phyloP scores from a whole-genome alignment of 2,113 vertebrate genomes.

The Antechinus flavipes region DNA sequence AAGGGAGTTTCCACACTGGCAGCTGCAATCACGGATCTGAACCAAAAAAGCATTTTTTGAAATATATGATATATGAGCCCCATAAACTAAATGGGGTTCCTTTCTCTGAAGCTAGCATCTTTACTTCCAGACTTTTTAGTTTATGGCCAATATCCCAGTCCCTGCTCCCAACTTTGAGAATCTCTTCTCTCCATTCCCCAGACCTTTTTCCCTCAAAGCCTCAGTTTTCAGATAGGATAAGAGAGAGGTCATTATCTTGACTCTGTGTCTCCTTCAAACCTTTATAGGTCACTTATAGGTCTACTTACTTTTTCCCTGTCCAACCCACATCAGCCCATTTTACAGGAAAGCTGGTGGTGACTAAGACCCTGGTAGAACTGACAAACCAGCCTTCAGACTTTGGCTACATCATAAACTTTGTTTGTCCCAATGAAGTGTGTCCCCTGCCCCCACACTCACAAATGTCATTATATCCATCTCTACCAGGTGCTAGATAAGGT shows the following conservation, averaged over 20 bases:
- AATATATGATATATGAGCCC: not conserved
- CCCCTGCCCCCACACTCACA: not conserved
- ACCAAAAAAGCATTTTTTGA: not conserved
- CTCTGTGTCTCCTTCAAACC: not conserved
- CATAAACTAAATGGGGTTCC: not conserved
- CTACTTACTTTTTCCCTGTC: not conserved
- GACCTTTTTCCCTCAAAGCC: not conserved
- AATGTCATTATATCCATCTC: not conserved
- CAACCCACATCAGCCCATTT: not conserved
- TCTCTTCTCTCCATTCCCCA: not conserved
- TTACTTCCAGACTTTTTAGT: not conserved
- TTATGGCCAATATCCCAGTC: not conserved
- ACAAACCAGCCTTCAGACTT: not conserved
- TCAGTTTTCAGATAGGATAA: not conserved
- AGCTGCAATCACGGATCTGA: not conserved
- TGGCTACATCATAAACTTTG: not conserved
- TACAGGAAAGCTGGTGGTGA: not conserved
- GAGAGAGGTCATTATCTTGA: not conserved
- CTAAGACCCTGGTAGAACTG: not conserved
- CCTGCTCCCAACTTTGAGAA: not conserved
- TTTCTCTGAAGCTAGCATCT: not conserved
- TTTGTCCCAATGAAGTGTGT: not conserved
- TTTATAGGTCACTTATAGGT: not conserved
- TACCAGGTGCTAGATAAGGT: not conserved
- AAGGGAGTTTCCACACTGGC: not conserved